Evolutionary conservation across 53 echinoderm and acorn worm genomes (phyloP), one percentile per base, ranked within the genome.

Genomic region (Glandiceps talaboti): DNA sequence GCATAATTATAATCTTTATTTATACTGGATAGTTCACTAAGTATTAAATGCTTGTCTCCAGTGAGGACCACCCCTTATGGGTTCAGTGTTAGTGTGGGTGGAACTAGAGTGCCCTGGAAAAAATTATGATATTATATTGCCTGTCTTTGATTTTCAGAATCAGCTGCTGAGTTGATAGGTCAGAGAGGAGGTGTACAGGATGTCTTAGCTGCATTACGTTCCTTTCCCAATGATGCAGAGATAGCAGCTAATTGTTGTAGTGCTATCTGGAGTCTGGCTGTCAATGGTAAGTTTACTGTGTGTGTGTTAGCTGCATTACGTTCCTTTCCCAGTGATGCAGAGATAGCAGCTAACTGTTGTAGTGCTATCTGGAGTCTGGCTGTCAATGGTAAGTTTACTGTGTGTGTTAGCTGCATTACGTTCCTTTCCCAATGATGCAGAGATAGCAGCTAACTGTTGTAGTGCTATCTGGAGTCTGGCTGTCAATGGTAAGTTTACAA

Each of bases 301-400:
- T n/a, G n/a, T n/a, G n/a, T n/a, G n/a, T n/a, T n/a, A n/a, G n/a
- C n/a, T n/a, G n/a, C n/a, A n/a, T n/a, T n/a, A n/a, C n/a, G n/a
- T n/a, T n/a, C 90, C 14, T 86, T 89, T 75, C 90, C 97, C 28
- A 80, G 88, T 31, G 89, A 96, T 79, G 82, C 97, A 31, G 89
- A 92, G 77, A 82, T 96, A 30, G 90, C 88, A 74, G 89, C 90
- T 28, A 90, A 96, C 77, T 92, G 91, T 80, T 92, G 92, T 64
- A 93, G 92, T 64, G 97, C 97, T 77, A 89, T 96, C 80, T 96
- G 90, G n/a, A 92, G 91, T 84, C 97, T 96, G 73, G 92, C 97
- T 27, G 92, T 96, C 64, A 89, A 92, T 83, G 97, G 97, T 96
- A 85, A 82, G 87, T 75, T n/a, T n/a, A n/a, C n/a, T n/a, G n/a